phyloP scores from a whole-genome alignment of 1,140 invertebrate species.

The Episyrphus balteatus region DNA sequence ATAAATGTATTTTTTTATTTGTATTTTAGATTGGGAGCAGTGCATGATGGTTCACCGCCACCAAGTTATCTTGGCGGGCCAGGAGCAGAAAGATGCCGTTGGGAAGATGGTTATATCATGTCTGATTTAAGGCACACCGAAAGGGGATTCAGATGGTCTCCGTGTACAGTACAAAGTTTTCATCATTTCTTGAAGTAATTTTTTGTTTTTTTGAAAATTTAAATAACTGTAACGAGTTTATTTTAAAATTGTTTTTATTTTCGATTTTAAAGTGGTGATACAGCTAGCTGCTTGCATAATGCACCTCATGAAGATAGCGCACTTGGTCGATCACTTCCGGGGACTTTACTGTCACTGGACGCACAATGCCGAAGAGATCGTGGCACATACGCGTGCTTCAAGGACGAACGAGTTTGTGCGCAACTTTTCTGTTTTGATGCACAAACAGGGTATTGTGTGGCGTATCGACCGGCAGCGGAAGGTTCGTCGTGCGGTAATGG shows the following conservation, averaged over 20 bases:
- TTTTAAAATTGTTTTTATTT: slow-evolving; percentile 5
- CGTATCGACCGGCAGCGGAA: slow-evolving; percentile 87
- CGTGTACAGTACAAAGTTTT: slow-evolving; percentile 87
- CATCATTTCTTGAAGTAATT: slow-evolving; percentile 90
- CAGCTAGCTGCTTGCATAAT: slow-evolving; percentile 87
- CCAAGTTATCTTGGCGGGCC: slow-evolving; percentile 88
- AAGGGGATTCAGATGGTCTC: slow-evolving; percentile 88
- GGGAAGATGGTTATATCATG: slow-evolving; percentile 96
- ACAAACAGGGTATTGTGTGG: slow-evolving; percentile 88
- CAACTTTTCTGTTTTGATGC: slow-evolving; percentile 93
- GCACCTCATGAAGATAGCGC: slow-evolving; percentile 87
- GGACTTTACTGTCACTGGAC: slow-evolving; percentile 78
- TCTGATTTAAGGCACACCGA: slow-evolving; percentile 88
- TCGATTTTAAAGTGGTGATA: slow-evolving; percentile 65
- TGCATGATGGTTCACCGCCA: slow-evolving; percentile 88
- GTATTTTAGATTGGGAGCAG: slow-evolving; percentile 66
- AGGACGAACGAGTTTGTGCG: slow-evolving; percentile 89
- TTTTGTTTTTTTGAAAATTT: not conserved
- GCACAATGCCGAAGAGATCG: slow-evolving; percentile 87
- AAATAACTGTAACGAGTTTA: no score
- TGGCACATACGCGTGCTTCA: slow-evolving; percentile 69
- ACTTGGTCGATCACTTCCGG: slow-evolving; percentile 76
- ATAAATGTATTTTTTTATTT: not conserved
- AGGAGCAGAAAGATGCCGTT: slow-evolving; percentile 88
- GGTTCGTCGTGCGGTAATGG: slow-evolving; percentile 88